Conservation (phyloP, 2,888 invertebrate species). For the Tachina fera region DNA sequence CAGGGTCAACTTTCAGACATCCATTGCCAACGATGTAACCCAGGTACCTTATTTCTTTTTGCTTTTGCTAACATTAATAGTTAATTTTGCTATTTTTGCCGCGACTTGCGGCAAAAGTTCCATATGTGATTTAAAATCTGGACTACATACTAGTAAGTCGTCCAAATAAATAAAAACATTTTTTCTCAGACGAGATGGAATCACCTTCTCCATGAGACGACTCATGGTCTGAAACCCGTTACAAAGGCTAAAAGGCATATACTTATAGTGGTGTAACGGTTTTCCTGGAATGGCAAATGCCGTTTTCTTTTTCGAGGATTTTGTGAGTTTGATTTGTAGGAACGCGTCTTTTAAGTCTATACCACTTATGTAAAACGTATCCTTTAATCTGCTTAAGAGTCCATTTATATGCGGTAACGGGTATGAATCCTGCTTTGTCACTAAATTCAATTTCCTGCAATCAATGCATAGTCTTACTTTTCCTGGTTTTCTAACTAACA, state of each 20-base stretch:
- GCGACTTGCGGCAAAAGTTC: too few species aligned
- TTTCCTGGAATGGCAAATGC: too few species aligned
- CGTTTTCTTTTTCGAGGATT: too few species aligned
- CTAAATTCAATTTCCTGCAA: not conserved
- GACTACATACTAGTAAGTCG: not conserved
- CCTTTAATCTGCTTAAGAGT: too few species aligned
- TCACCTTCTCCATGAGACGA: not conserved
- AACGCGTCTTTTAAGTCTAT: too few species aligned
- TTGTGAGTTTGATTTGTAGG: too few species aligned
- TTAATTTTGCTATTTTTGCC: too few species aligned
- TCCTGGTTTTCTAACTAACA: not conserved
- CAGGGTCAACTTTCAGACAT: slow-evolving; percentile 47
- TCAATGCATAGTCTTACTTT: not conserved
- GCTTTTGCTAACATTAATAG: too few species aligned
- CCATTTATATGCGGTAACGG: too few species aligned
- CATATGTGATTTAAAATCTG: too few species aligned
- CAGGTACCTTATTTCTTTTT: not conserved
- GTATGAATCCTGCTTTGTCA: slow-evolving; percentile 1
- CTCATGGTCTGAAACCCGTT: not conserved
- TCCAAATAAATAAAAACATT: not conserved
- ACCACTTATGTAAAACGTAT: too few species aligned
- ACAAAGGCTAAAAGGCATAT: not conserved
- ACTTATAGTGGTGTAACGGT: not conserved
- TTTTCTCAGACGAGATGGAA: not conserved
- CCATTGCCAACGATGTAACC: slow-evolving; percentile 38